These are phyloP conservation scores for Peromyscus attwateri DNA, from an alignment of 2,797 vertebrate genomes.

Conservation along the genomic window DNA sequence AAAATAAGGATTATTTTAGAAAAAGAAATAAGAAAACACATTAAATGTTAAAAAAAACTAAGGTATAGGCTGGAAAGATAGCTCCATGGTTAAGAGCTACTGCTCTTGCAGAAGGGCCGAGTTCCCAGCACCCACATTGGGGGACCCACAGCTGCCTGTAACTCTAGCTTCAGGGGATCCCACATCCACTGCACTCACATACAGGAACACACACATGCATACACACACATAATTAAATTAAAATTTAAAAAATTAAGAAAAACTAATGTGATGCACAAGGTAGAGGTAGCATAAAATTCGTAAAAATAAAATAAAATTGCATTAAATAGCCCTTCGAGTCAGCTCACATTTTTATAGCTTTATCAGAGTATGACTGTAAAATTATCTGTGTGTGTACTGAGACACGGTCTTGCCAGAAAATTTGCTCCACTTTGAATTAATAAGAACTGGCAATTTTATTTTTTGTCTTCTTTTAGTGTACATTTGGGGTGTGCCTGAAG, in stretches of 20 bases:
- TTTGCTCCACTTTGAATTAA: constrained; percentile 24
- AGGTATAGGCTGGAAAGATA: neutral
- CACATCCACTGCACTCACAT: neutral
- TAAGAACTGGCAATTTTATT: constrained; percentile 1
- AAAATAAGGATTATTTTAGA: constrained; percentile 25
- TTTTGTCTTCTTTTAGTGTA: neutral
- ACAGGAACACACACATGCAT: neutral
- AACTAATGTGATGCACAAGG: neutral
- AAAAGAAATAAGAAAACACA: neutral
- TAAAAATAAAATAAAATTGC: constrained; percentile 45
- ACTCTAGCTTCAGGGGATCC: neutral
- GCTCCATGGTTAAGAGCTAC: neutral
- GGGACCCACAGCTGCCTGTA: neutral
- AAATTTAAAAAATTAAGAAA: neutral
- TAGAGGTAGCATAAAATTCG: constrained; percentile 13
- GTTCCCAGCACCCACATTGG: neutral
- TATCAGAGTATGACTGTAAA: neutral
- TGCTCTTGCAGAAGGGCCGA: neutral
- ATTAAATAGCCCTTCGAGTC: neutral
- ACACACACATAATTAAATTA: neutral
- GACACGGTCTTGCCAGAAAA: neutral
- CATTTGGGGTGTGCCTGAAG: neutral
- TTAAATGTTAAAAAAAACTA: constrained; percentile 9
- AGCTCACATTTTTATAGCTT: neutral
- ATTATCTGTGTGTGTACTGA: neutral